A percentile compares a stretch with the other conserved stretches of the same genome.
phyloP scores from a whole-genome alignment of 2,888 invertebrate species.

The Hemithea aestivaria region DNA sequence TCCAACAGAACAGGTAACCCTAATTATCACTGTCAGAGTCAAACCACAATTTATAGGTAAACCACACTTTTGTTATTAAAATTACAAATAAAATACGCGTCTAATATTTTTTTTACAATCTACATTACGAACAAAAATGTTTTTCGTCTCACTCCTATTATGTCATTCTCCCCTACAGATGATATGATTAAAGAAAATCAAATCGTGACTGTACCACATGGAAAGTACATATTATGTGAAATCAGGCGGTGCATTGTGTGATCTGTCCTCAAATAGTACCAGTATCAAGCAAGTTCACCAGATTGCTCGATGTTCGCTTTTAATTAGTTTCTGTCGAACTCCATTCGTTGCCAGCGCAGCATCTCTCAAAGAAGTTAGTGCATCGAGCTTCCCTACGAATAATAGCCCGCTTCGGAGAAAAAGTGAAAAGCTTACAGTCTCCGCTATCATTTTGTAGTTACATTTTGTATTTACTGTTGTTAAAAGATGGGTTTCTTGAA shows the following conservation, averaged over 20 bases:
- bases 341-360: conserved; percentile 46
- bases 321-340: conserved; percentile 65
- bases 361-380: conserved; percentile 54
- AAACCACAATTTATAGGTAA: too few species aligned
- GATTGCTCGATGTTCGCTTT: conserved; percentile 59
- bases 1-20: too few species aligned
- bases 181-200: too few species aligned
- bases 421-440: conserved; percentile 19
- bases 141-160: too few species aligned
- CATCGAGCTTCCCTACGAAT: conserved; percentile 26
- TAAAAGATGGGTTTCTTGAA: conserved; percentile 3
- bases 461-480: conserved; percentile 12
- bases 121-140: too few species aligned
- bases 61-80: too few species aligned
- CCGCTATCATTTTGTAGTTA: conserved; percentile 10
- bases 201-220: too few species aligned
- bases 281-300: conserved; percentile 37
- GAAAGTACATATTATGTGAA: too few species aligned
- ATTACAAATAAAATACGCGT: too few species aligned
- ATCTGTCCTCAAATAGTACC: conserved; percentile 32
- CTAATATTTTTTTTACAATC: too few species aligned
- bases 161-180: too few species aligned
- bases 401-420: conserved; percentile 31
- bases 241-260: conserved; percentile 25
- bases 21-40: too few species aligned